Conservation (phyloP, 1,140 invertebrate species). For the Drosophila pseudoobscura region DNA sequence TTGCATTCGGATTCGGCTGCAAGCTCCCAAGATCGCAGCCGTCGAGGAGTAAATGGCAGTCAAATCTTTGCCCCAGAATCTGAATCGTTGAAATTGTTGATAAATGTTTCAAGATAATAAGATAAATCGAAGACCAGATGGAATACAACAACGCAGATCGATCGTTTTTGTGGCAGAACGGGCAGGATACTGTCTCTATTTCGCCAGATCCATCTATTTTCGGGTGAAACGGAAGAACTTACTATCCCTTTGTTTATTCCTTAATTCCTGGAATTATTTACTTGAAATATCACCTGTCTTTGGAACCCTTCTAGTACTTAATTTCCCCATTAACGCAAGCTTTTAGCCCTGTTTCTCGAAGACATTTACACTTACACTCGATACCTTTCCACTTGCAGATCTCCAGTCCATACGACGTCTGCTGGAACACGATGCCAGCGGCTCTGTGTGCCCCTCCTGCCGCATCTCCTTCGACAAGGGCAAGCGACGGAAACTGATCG, state of each 20-base stretch:
- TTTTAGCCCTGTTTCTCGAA: constrained; percentile 21
- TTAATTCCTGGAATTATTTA: constrained; percentile 17
- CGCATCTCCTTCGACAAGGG: constrained; percentile 97
- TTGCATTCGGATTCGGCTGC: constrained; percentile 1
- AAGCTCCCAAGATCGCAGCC: too few relatives aligned
- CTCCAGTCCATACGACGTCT: constrained; percentile 87
- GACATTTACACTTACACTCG: constrained; percentile 34
- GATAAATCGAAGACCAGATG: too few relatives aligned
- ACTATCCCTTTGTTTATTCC: too few relatives aligned
- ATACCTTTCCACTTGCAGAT: constrained; percentile 85
- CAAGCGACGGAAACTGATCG: constrained; percentile 96
- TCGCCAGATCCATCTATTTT: too few relatives aligned
- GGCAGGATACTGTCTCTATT: neutral
- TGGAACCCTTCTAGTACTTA: constrained; percentile 18
- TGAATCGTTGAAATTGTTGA: constrained; percentile 22
- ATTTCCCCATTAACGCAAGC: constrained; percentile 22
- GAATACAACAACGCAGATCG: too few relatives aligned
- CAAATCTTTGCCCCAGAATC: too few relatives aligned
- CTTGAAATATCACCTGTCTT: constrained; percentile 29
- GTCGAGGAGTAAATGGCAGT: too few relatives aligned
- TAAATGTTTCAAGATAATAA: constrained; percentile 13
- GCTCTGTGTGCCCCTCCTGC: constrained; percentile 90
- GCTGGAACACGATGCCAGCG: constrained; percentile 84
- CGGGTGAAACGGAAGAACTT: too few relatives aligned
- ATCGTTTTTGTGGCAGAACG: neutral